Percentiles rank a stretch among this genome's conserved stretches.
Conservation (phyloP, 2,113 vertebrate genomes). For the Pseudolaguvia tuberculata region DNA sequence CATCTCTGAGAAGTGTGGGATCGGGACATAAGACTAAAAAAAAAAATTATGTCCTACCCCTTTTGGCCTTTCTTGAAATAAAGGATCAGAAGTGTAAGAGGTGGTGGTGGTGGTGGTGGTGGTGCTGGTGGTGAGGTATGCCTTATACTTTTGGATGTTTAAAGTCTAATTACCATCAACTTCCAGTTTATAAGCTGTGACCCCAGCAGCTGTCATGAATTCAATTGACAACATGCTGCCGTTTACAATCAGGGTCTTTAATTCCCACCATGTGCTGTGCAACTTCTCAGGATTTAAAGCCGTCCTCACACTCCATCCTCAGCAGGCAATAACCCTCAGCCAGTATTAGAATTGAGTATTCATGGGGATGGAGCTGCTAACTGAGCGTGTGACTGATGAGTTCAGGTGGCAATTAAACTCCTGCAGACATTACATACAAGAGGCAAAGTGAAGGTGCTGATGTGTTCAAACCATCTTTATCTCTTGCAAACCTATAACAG, state of each 20-base stretch:
- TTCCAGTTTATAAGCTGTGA: constrained; percentile 51
- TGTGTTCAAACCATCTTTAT: constrained; percentile 7
- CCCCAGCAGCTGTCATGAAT: constrained; percentile 55
- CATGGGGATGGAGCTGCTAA: constrained; percentile 30
- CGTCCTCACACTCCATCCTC: constrained; percentile 35
- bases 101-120: neutral
- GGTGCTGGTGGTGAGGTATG: constrained; percentile 13
- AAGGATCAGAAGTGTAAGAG: constrained; percentile 49
- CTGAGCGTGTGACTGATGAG: constrained; percentile 25
- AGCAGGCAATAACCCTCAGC: constrained; percentile 36
- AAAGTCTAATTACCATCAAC: constrained; percentile 66
- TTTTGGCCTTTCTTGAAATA: constrained; percentile 57
- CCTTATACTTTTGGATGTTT: constrained; percentile 68
- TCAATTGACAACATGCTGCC: constrained; percentile 53
- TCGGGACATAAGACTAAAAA: constrained; percentile 48
- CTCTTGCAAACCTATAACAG: neutral
- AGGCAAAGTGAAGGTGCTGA: neutral
- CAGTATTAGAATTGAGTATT: constrained; percentile 42
- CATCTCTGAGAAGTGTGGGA: constrained; percentile 61
- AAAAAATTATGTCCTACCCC: constrained; percentile 64
- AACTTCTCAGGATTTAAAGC: constrained; percentile 51
- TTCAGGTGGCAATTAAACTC: constrained; percentile 43
- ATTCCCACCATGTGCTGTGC: constrained; percentile 57
- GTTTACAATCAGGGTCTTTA: constrained; percentile 62
- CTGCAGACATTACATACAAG: constrained; percentile 29